Evolutionary conservation across 2,797 vertebrate genomes (phyloP), one percentile per base, ranked within the genome.

Genomic region (Scyliorhinus canicula): DNA sequence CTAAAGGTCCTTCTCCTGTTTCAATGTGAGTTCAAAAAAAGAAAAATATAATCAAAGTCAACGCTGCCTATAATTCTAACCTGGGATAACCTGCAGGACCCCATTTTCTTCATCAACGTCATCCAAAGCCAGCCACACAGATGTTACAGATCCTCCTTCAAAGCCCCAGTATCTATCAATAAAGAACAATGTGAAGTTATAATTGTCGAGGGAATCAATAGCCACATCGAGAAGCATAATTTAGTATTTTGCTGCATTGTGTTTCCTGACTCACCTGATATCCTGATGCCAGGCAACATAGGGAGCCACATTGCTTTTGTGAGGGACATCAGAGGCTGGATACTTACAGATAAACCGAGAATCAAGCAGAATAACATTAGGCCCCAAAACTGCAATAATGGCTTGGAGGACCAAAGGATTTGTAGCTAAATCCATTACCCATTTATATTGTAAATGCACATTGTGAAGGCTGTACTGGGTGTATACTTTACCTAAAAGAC

Each of bases 241-340:
- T 28, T 21, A 69, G 40, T 50, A 12, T 6, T 47, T 47, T 69
- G 11, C 65, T 69, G 40, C 6, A 31, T 21, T 93, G 44, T 63
- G 21, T 60, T 9, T 24, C 28, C 47, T 55, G 63, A 96, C 96
- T 86, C 69, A 98, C 97, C 97, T 98, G 96, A 98, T 98, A 79
- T 98, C 98, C 96, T 98, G 98, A 95, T 98, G 98, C 98, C 98
- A 98, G 95, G 98, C 98, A 88, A 98, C 98, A 12, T 97, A 98
- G 0, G 97, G 97, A 31, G 97, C 96, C 14, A 1, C 95, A 19
- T 95, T 52, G 1, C 95, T 95, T 65, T 96, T 95, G 40, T 82
- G 26, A 55, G 95, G 95, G 93, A 96, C 71, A 21, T 95, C 77
- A 5, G 95, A 82, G 40, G 63, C 74, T 28, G 98, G 97, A 95